Base-by-base conservation (phyloP, 2,888 invertebrate species). In the Platycheirus rosarum region DNA sequence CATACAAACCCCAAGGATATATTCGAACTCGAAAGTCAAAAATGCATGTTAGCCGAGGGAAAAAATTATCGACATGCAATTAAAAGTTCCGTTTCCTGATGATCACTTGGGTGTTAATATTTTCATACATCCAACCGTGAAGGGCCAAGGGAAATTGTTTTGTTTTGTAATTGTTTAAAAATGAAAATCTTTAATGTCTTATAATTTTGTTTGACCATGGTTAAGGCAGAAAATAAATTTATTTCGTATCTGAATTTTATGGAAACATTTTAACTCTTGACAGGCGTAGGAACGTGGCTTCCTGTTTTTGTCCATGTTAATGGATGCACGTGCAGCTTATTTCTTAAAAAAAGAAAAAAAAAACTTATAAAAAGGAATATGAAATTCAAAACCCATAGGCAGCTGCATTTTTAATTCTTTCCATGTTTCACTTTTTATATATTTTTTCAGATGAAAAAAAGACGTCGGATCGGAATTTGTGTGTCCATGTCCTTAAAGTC, bases 341-440 rank as follows among this genome's bases (percentile, higher is more conserved):
- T 62, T 29, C 20, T 49, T 53, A 26, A 63, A 49, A 57, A 8
- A 32, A 26, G 26, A 26, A 26, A 32, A 70, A 4, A 51, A 9
- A 68, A 18, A 23, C 13, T 6, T 40, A 18, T 57, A 32, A 42
- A 37, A 65, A 44, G 40, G 62, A 53, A 75, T 75, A 55, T 71
- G 82, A 77, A 71, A 77, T 71, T 65, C 66, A 77, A 77, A 48
- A 76, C 77, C 73, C 68, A 73, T 77, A 76, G 49, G 82, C 82
- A 82, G 82, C 82, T 82, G 82, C 73, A 77, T 82, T 82, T 77
- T 77, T 82, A 82, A 82, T 77, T 76, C 82, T 44, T 68, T 82
- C 40, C 76, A 66, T 76, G 80, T 71, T 76, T 80, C 35, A 65
- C 51, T 70, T 77, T 76, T 80, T 66, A 42, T 44, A 37, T 20